Conservation (phyloP, 2,888 invertebrate species). For the Drosophila anomalata region DNA sequence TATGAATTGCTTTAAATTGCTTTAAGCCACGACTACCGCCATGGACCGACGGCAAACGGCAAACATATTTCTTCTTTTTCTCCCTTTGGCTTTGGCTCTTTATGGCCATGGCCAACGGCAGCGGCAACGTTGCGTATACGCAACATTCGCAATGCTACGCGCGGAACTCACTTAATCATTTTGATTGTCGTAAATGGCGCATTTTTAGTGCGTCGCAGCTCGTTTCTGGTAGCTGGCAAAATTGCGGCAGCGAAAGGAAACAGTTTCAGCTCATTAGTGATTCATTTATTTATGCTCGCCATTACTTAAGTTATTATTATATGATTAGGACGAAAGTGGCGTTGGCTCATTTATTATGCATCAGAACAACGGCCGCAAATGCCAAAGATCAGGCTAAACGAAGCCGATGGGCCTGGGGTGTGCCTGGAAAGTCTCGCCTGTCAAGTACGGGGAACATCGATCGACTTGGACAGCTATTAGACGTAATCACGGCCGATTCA, state of each 20-base stretch:
- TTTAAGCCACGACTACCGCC: constrained; percentile 58
- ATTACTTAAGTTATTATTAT: constrained; percentile 61
- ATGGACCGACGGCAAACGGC: constrained; percentile 2
- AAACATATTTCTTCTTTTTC: constrained; percentile 32
- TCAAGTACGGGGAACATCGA: constrained; percentile 78
- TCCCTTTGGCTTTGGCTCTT: constrained; percentile 39
- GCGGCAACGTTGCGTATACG: constrained; percentile 69
- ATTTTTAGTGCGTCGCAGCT: constrained; percentile 56
- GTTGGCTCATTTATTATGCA: constrained; percentile 55
- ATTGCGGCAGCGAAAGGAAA: constrained; percentile 30
- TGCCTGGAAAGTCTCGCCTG: constrained; percentile 51
- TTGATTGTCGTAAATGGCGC: constrained; percentile 74
- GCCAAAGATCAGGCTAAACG: constrained; percentile 19
- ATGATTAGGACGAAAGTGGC: constrained; percentile 64
- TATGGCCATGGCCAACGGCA: constrained; percentile 42
- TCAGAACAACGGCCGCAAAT: constrained; percentile 23
- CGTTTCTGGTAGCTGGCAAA: constrained; percentile 32
- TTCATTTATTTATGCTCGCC: constrained; percentile 56
- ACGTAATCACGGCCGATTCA: constrained; percentile 76
- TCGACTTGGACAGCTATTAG: constrained; percentile 82
- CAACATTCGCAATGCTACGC: constrained; percentile 42
- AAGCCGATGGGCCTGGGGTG: background rate
- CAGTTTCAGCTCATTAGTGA: constrained; percentile 69
- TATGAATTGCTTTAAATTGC: constrained; percentile 66
- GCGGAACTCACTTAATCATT: constrained; percentile 70